These are phyloP conservation scores for Neria commutata DNA, from an alignment of 2,888 invertebrate species.

Conservation along the genomic window DNA sequence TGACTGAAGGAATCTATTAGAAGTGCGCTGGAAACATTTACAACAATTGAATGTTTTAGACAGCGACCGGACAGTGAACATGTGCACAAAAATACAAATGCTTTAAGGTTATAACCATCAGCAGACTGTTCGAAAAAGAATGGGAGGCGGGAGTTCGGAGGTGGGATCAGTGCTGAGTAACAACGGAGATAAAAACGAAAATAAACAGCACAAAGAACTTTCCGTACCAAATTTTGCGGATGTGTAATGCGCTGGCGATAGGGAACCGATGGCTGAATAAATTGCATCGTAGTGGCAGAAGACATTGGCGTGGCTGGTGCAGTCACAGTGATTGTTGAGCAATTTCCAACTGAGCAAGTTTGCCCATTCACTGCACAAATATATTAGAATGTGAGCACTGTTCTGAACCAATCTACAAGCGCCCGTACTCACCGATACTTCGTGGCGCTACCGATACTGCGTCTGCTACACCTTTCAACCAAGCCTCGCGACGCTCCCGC, in stretches of 20 bases:
- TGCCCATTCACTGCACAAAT: slow-evolving; percentile 23
- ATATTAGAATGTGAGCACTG: not conserved
- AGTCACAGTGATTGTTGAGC: not conserved
- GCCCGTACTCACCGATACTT: not conserved
- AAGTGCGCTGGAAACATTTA: slow-evolving; percentile 56
- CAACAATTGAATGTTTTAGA: not conserved
- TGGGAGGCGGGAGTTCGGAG: slow-evolving; percentile 10
- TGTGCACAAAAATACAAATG: not conserved
- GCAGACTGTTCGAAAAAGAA: not conserved
- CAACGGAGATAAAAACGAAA: too few species aligned
- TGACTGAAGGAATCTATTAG: slow-evolving; percentile 62
- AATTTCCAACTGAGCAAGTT: not conserved
- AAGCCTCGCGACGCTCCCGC: slow-evolving; percentile 43
- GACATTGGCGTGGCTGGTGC: slow-evolving; percentile 11
- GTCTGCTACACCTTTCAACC: slow-evolving; percentile 36
- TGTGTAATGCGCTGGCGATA: slow-evolving; percentile 47
- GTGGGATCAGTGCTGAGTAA: not conserved
- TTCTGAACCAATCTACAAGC: not conserved
- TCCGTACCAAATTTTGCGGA: not conserved
- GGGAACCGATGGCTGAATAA: slow-evolving; percentile 45
- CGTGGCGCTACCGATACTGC: not conserved
- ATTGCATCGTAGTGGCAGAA: slow-evolving; percentile 30
- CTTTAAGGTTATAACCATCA: not conserved
- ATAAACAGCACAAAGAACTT: too few species aligned
- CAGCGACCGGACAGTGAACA: not conserved